Evolutionary conservation across 1,140 invertebrate species (phyloP).

Genomic region (Drosophila ohnishii): DNA sequence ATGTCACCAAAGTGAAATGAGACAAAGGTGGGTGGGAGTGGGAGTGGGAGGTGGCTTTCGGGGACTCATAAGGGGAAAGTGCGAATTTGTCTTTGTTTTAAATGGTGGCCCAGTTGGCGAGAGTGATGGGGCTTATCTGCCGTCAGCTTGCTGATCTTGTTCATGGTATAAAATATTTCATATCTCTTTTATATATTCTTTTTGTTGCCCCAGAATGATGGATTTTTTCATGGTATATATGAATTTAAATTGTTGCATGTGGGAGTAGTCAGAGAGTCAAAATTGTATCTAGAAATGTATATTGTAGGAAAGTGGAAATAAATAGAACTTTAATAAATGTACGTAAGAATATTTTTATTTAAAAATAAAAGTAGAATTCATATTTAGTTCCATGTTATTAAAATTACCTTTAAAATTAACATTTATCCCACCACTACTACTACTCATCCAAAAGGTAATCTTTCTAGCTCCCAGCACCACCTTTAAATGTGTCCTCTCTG

Average conservation of each 20-base stretch:
- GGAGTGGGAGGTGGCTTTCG: background rate
- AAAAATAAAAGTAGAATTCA: no score
- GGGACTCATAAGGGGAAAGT: conserved; percentile 19
- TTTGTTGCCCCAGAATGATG: background rate
- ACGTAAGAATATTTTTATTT: no score
- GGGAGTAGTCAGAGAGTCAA: background rate
- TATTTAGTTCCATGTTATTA: background rate
- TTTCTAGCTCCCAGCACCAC: conserved; percentile 2
- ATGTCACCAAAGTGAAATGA: conserved; percentile 44
- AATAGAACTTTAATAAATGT: no score
- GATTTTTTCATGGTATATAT: background rate
- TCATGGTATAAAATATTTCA: conserved; percentile 9
- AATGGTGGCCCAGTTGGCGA: conserved; percentile 24
- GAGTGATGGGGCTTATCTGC: conserved; percentile 31
- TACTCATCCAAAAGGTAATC: background rate
- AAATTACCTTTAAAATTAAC: background rate
- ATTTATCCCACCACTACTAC: background rate
- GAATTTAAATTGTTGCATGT: background rate
- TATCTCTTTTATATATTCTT: background rate
- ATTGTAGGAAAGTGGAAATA: no score
- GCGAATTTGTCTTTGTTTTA: conserved; percentile 50
- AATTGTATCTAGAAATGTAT: no score
- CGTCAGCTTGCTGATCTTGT: conserved; percentile 16
- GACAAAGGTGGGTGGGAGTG: conserved; percentile 5
- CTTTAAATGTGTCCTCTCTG: conserved; percentile 12